Evolutionary conservation across 1,140 invertebrate genomes (phyloP).

Genomic region (Diuraphis noxia): DNA sequence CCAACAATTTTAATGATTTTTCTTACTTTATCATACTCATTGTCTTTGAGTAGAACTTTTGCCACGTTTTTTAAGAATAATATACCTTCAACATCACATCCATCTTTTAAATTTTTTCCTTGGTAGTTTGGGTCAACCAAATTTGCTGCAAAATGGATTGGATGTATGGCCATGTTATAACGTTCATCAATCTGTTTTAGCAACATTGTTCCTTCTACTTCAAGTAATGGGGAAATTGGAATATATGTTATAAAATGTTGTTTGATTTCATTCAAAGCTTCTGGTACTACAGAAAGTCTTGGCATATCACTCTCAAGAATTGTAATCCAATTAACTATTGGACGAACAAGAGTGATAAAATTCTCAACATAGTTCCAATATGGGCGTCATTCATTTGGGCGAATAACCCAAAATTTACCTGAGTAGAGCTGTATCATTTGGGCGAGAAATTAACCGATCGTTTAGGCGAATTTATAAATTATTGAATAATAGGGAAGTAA

Average conservation of each 20-base stretch:
- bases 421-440: no score
- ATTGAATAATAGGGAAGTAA: no score
- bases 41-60: constrained; percentile 12
- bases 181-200: background rate
- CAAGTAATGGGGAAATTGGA: background rate
- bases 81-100: background rate
- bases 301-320: background rate
- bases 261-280: constrained; percentile 20
- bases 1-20: background rate
- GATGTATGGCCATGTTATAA: background rate
- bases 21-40: constrained; percentile 13
- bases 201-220: background rate
- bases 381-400: no score
- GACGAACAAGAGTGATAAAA: background rate
- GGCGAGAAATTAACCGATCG: no score
- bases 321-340: constrained; percentile 10
- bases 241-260: constrained; percentile 1
- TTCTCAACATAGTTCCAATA: background rate
- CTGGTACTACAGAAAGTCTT: constrained; percentile 10
- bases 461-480: no score
- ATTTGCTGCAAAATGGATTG: background rate
- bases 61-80: background rate
- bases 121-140: background rate
- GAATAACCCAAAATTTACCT: no score
- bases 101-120: background rate